Evolutionary conservation across 2,888 invertebrate genomes (phyloP).

Genomic region (Helobdella robusta): DNA sequence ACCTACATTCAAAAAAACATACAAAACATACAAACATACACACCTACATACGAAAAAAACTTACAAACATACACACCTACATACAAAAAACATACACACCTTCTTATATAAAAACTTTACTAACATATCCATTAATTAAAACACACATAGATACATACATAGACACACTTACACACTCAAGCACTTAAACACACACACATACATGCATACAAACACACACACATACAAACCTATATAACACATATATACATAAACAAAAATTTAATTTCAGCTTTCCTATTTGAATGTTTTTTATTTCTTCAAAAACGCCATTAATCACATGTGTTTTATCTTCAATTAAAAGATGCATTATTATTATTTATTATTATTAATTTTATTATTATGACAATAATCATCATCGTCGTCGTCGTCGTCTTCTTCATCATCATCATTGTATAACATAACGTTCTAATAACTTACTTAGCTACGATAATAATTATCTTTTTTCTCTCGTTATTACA

Average conservation of each 20-base stretch:
- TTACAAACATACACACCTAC: no score
- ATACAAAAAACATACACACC: no score
- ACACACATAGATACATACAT: no score
- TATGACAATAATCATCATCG: background rate
- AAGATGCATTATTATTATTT: conserved; percentile 16
- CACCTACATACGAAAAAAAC: no score
- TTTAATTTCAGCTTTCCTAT: background rate
- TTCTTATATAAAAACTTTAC: no score
- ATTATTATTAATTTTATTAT: conserved; percentile 13
- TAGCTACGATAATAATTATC: background rate
- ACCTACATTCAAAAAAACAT: no score
- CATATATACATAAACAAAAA: background rate
- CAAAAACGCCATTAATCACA: background rate
- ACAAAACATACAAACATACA: no score
- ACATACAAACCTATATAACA: background rate
- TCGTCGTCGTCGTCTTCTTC: background rate
- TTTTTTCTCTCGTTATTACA: background rate
- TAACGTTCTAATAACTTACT: background rate
- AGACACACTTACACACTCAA: background rate
- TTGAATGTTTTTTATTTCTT: no score
- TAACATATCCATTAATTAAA: no score
- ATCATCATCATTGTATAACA: background rate
- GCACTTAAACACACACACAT: background rate
- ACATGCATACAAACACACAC: background rate
- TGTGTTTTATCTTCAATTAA: background rate